Percentiles rank a stretch among this genome's conserved stretches.
phyloP scores from a whole-genome alignment of 2,888 invertebrate species.

The Aspidapion aeneum region DNA sequence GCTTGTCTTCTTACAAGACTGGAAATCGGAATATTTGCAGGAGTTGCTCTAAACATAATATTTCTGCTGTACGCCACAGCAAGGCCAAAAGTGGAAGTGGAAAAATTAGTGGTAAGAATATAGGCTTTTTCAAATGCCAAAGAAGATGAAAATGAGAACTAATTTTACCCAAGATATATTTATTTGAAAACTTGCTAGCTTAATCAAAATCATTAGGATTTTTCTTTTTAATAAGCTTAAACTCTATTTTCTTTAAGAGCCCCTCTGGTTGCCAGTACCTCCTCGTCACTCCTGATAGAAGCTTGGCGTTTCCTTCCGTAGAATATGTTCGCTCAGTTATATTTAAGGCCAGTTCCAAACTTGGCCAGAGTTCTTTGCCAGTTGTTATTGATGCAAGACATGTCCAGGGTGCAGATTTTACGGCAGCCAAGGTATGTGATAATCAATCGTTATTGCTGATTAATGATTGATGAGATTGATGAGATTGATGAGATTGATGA shows the following conservation, averaged over 20 bases:
- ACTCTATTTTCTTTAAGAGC: conserved; percentile 50
- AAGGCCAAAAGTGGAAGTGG: conserved; percentile 58
- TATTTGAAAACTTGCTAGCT: neutral
- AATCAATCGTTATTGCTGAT: too few species aligned
- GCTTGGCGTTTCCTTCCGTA: conserved; percentile 61
- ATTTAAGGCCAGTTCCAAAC: conserved; percentile 64
- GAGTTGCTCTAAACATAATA: conserved; percentile 59
- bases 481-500: too few species aligned
- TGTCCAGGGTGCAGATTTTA: conserved; percentile 63
- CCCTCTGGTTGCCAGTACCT: conserved; percentile 54
- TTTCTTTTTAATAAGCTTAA: too few species aligned
- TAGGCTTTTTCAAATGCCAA: neutral
- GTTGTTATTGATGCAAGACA: conserved; percentile 61
- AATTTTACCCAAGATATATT: too few species aligned
- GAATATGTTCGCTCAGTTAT: conserved; percentile 65
- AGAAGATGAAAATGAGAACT: neutral
- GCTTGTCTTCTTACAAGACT: conserved; percentile 61
- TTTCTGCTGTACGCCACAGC: conserved; percentile 62
- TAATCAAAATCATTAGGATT: neutral
- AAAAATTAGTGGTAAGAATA: conserved; percentile 53
- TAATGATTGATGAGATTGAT: too few species aligned
- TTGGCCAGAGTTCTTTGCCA: conserved; percentile 55
- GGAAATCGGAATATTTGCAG: conserved; percentile 65
- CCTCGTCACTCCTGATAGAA: conserved; percentile 59
- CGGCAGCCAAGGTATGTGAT: conserved; percentile 62